Percentiles rank a stretch among this genome's conserved stretches.
Conservation (phyloP, 2,113 vertebrate species). For the Salvelinus sp. region DNA sequence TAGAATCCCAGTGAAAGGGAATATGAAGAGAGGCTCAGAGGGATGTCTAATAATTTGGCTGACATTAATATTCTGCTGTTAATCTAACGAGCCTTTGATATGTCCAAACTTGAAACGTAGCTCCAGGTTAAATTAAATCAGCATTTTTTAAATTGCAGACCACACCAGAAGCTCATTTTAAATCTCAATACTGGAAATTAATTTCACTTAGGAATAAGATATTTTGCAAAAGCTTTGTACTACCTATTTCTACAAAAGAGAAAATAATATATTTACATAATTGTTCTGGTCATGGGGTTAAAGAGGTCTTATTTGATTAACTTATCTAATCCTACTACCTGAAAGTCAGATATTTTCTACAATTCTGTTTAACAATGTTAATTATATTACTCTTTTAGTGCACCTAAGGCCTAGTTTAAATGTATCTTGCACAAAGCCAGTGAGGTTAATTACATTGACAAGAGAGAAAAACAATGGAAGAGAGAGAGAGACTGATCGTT, state of each 20-base stretch:
- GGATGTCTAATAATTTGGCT: conserved; percentile 27
- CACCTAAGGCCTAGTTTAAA: conserved; percentile 39
- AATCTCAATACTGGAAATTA: conserved; percentile 14
- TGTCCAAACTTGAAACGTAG: conserved; percentile 21
- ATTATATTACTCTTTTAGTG: conserved; percentile 47
- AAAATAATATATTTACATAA: not conserved
- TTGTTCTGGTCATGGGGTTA: conserved; percentile 28
- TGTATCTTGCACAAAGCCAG: conserved; percentile 41
- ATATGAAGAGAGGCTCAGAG: conserved; percentile 2
- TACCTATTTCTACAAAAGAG: not conserved
- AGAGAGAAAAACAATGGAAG: conserved; percentile 15
- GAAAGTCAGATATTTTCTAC: conserved; percentile 40
- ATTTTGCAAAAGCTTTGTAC: conserved; percentile 26
- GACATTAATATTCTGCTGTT: conserved; percentile 36
- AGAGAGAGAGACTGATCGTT: conserved; percentile 1
- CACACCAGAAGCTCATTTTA: conserved; percentile 1
- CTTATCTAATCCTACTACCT: conserved; percentile 39
- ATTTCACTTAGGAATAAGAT: conserved; percentile 28
- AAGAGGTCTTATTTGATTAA: conserved; percentile 44
- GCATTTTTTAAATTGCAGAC: conserved; percentile 19
- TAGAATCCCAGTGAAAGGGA: not conserved
- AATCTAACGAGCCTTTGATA: conserved; percentile 34
- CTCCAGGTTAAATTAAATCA: conserved; percentile 28
- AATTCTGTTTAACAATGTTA: conserved; percentile 41
- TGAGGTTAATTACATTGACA: conserved; percentile 52